Conservation (phyloP, 2,113 vertebrate genomes). For the Callaeas wilsoni region DNA sequence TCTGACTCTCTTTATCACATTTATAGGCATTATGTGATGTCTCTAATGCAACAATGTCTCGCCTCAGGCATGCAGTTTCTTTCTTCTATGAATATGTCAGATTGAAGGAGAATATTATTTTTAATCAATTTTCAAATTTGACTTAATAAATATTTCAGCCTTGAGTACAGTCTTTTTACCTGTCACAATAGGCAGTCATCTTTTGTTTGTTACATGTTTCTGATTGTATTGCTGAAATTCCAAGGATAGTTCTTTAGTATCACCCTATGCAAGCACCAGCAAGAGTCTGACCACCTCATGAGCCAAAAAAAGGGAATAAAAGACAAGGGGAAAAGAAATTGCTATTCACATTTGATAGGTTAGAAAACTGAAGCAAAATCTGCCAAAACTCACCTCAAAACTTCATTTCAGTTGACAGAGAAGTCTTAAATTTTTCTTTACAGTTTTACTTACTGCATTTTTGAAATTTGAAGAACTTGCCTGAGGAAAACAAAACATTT, state of each 20-base stretch:
- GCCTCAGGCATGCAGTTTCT: neutral
- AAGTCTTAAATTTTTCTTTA: neutral
- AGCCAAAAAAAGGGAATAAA: neutral
- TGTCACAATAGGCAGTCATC: neutral
- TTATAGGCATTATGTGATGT: neutral
- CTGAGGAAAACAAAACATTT: neutral
- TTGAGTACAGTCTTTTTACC: neutral
- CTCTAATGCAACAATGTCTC: neutral
- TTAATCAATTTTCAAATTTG: neutral
- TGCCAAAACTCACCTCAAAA: neutral
- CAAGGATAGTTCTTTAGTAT: neutral
- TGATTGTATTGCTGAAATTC: neutral
- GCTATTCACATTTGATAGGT: neutral
- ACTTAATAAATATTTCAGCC: neutral
- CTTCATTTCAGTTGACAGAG: neutral
- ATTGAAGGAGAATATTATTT: neutral
- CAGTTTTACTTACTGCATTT: neutral
- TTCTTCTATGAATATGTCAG: neutral
- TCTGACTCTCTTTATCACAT: neutral
- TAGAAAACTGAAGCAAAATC: neutral
- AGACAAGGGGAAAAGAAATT: neutral
- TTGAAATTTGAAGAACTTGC: neutral
- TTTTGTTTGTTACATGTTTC: neutral
- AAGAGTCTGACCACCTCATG: neutral
- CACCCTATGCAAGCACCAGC: rapidly evolving